Percentiles rank a stretch among this genome's conserved stretches.
These are phyloP conservation scores for Holacanthella duospinosa DNA, from an alignment of 2,888 invertebrate species.

Conservation along the genomic window DNA sequence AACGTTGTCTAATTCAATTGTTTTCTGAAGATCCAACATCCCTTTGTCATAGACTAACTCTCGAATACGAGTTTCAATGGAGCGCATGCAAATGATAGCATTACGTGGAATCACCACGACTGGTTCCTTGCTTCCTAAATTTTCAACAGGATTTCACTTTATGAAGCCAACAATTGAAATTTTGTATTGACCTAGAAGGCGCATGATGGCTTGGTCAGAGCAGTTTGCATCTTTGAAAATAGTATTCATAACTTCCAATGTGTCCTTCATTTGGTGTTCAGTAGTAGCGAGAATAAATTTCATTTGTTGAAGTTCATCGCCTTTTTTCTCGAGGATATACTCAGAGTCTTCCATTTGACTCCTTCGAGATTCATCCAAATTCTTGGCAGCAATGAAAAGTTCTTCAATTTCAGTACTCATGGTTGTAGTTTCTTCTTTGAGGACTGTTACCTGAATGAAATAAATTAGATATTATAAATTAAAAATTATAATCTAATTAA, in stretches of 20 bases:
- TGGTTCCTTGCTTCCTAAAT: background rate
- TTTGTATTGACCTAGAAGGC: background rate
- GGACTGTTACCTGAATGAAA: conserved; percentile 15
- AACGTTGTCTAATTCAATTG: background rate
- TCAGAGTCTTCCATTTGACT: background rate
- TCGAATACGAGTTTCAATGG: conserved; percentile 63
- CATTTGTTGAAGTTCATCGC: background rate
- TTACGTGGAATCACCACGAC: conserved; percentile 45
- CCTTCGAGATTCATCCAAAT: conserved; percentile 9
- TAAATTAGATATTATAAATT: conserved; percentile 7
- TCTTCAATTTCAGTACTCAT: conserved; percentile 26
- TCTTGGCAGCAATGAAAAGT: conserved; percentile 13
- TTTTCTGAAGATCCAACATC: background rate
- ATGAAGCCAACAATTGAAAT: background rate
- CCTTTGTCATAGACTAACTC: conserved; percentile 44
- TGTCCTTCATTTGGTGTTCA: background rate
- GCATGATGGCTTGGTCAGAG: background rate
- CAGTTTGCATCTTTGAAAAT: background rate
- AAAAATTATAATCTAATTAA: background rate
- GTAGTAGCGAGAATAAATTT: background rate
- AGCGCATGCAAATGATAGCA: conserved; percentile 67
- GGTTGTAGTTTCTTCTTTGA: conserved; percentile 19
- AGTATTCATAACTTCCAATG: background rate
- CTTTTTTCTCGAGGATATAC: background rate
- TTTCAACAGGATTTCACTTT: background rate